These are phyloP conservation scores for Galendromus occidentalis DNA, from an alignment of 1,140 invertebrate species.

Conservation along the genomic window DNA sequence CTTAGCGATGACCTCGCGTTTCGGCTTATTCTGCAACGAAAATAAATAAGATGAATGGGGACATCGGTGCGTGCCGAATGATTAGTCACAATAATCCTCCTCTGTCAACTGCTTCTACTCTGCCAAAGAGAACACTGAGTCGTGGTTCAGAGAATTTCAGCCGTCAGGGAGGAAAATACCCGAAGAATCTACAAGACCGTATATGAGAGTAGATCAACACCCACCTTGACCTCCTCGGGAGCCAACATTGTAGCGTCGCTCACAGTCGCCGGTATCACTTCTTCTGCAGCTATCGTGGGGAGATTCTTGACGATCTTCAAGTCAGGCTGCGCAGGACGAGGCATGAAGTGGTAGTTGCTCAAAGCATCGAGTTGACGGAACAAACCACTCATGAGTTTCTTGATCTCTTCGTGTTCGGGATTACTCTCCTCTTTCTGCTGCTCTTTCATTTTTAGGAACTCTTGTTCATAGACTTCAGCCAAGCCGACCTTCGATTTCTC, in stretches of 20 bases:
- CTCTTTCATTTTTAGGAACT: slow-evolving; percentile 50
- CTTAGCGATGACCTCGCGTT: slow-evolving; percentile 53
- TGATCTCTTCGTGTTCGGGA: slow-evolving; percentile 53
- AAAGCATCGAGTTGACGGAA: slow-evolving; percentile 77
- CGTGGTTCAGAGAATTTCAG: neutral
- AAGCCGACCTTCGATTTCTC: slow-evolving; percentile 88
- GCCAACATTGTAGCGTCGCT: slow-evolving; percentile 68
- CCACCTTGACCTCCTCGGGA: slow-evolving; percentile 73
- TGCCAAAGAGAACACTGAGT: neutral
- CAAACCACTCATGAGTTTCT: slow-evolving; percentile 47
- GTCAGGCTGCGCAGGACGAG: slow-evolving; percentile 60
- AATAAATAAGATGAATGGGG: slow-evolving; percentile 12
- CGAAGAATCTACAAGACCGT: neutral
- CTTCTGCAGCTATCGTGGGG: slow-evolving; percentile 78
- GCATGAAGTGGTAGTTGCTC: slow-evolving; percentile 82
- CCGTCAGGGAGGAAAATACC: neutral
- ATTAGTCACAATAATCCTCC: slow-evolving; percentile 9
- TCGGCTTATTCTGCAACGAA: slow-evolving; percentile 38
- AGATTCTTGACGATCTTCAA: slow-evolving; percentile 74
- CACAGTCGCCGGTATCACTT: slow-evolving; percentile 68
- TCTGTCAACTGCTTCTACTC: neutral
- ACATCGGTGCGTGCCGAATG: neutral
- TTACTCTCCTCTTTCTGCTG: slow-evolving; percentile 38
- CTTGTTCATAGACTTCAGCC: slow-evolving; percentile 83
- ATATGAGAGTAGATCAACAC: slow-evolving; percentile 1